Conservation (phyloP, 1,140 invertebrate species). For the Macrobrachium rosenbergii region DNA sequence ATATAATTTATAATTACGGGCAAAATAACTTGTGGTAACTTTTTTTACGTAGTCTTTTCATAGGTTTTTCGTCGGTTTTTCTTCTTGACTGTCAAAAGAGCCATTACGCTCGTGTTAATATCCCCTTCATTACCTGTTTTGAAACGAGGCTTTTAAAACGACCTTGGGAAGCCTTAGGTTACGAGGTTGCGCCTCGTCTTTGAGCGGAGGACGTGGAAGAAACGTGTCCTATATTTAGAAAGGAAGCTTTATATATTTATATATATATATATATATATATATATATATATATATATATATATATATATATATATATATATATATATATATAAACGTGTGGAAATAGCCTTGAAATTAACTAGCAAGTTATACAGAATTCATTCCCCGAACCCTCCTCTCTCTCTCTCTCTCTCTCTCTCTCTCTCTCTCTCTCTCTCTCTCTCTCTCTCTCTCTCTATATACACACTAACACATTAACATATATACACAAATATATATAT, state of each 20-base stretch:
- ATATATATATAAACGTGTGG: not conserved
- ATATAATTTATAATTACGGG: too few relatives aligned
- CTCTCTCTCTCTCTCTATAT: not conserved
- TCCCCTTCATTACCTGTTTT: too few relatives aligned
- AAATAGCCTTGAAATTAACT: not conserved
- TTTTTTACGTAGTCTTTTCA: too few relatives aligned
- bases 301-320: constrained; percentile 5
- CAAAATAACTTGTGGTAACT: too few relatives aligned
- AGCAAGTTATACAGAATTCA: not conserved
- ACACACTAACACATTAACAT: not conserved
- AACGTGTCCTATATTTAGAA: not conserved
- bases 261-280: constrained; percentile 12
- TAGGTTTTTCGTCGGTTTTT: too few relatives aligned
- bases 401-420: not conserved
- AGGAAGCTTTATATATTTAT: not conserved
- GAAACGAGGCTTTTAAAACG: too few relatives aligned
- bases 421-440: not conserved
- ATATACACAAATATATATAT: constrained; percentile 1
- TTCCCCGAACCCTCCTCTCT: too few relatives aligned
- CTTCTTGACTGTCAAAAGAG: too few relatives aligned
- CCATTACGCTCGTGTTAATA: too few relatives aligned
- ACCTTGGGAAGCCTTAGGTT: too few relatives aligned
- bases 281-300: not conserved
- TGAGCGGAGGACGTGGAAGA: too few relatives aligned
- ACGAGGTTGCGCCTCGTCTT: too few relatives aligned